phyloP scores from a whole-genome alignment of 2,113 vertebrate species.

The Scalopus aquaticus region DNA sequence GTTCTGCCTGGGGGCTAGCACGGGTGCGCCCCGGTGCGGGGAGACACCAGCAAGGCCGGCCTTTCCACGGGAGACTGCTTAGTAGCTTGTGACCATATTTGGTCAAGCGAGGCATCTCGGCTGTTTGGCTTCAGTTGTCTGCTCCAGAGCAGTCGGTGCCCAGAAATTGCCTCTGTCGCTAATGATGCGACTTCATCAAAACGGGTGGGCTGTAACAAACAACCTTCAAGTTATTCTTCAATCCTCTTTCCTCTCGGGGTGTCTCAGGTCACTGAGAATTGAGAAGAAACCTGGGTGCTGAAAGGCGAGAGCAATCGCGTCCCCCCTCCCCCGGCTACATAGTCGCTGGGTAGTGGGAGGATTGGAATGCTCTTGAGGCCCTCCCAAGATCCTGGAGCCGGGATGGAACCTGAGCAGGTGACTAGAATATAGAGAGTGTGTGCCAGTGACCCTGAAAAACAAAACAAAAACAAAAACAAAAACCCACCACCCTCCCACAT shows the following conservation, averaged over 20 bases:
- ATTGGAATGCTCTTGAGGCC: slow-evolving; percentile 73
- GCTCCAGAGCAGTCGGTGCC: slow-evolving; percentile 36
- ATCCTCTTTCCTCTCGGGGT: neutral
- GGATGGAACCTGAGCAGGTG: slow-evolving; percentile 61
- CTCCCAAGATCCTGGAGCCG: slow-evolving; percentile 54
- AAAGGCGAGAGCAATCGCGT: neutral
- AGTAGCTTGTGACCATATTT: slow-evolving; percentile 79
- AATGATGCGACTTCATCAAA: neutral
- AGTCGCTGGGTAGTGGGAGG: slow-evolving; percentile 60
- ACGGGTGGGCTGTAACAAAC: slow-evolving; percentile 7
- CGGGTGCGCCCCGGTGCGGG: neutral
- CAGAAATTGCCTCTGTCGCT: slow-evolving; percentile 18
- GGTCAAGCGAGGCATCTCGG: slow-evolving; percentile 67
- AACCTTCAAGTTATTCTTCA: neutral
- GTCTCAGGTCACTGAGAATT: neutral
- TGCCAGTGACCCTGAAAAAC: slow-evolving; percentile 57
- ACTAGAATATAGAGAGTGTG: slow-evolving; percentile 14
- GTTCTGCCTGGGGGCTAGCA: neutral
- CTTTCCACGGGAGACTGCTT: slow-evolving; percentile 50
- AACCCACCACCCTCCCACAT: slow-evolving; percentile 32
- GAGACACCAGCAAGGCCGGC: slow-evolving; percentile 48
- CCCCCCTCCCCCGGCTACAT: slow-evolving; percentile 55
- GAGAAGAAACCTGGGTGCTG: slow-evolving; percentile 11
- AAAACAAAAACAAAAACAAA: too few species aligned
- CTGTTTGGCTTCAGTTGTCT: slow-evolving; percentile 50